phyloP scores from a whole-genome alignment of 2,113 vertebrate genomes.

The Pampusana beccarii region DNA sequence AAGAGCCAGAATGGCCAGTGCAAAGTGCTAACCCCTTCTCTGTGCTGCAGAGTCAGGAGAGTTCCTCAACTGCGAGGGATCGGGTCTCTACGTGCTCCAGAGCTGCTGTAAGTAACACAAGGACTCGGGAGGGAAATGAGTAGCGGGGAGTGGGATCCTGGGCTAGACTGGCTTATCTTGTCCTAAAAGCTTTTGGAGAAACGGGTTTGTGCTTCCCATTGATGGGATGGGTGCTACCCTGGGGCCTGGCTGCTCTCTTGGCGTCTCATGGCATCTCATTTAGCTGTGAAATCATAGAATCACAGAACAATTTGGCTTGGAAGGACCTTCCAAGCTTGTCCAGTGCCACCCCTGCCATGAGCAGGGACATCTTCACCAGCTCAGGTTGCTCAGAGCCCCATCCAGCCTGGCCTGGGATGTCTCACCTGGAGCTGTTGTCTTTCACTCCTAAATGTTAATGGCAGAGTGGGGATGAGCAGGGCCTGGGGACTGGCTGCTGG shows the following conservation, averaged over 20 bases:
- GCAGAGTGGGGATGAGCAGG: not conserved
- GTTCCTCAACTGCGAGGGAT: constrained; percentile 98
- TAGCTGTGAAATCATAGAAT: too few relatives aligned
- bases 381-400: too few relatives aligned
- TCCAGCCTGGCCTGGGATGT: too few relatives aligned
- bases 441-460: accelerated
- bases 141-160: not conserved
- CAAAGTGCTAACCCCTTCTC: not conserved
- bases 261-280: not conserved
- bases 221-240: not conserved
- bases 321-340: too few relatives aligned
- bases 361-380: too few relatives aligned
- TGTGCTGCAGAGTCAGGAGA: constrained; percentile 89
- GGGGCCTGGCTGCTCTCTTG: not conserved
- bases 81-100: constrained; percentile 95
- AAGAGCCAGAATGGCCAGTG: accelerated
- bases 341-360: too few relatives aligned
- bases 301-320: too few relatives aligned
- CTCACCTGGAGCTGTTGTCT: not conserved
- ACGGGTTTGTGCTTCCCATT: not conserved
- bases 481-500: not conserved
- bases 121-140: not conserved
- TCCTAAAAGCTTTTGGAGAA: not conserved
- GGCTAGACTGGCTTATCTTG: not conserved
- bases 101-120: constrained; percentile 90